Evolutionary conservation across 2,888 invertebrate species (phyloP).

Genomic region (Pantelozetes paolii): DNA sequence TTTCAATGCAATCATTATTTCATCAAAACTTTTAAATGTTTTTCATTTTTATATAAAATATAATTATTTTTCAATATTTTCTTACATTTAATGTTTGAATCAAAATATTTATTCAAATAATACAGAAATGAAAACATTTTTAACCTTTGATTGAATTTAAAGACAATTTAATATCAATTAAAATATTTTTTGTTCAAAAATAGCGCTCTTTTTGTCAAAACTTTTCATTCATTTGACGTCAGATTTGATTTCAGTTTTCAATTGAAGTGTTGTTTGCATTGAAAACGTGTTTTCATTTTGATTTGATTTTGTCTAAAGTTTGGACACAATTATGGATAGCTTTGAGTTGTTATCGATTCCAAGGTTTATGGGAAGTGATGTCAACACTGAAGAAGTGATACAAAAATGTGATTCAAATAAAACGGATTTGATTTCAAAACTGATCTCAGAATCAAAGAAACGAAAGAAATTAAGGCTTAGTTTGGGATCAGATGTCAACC

Average conservation of each 20-base stretch:
- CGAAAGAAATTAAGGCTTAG: conserved; percentile 3
- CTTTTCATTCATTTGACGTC: not conserved
- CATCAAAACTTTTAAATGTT: too few species aligned
- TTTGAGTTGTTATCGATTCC: conserved; percentile 31
- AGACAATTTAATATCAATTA: too few species aligned
- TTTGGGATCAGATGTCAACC: not conserved
- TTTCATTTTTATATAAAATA: too few species aligned
- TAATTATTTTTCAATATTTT: too few species aligned
- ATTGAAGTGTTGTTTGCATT: not conserved
- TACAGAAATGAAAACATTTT: too few species aligned
- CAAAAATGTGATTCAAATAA: not conserved
- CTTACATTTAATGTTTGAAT: too few species aligned
- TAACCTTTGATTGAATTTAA: too few species aligned
- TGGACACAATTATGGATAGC: not conserved
- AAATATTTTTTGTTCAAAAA: too few species aligned
- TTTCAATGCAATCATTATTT: too few species aligned
- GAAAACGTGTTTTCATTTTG: conserved; percentile 13
- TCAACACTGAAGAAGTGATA: not conserved
- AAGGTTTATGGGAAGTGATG: conserved; percentile 44
- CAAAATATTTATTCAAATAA: too few species aligned
- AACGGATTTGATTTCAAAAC: not conserved
- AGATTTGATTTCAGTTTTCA: not conserved
- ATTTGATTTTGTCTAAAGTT: not conserved
- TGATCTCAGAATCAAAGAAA: conserved; percentile 10
- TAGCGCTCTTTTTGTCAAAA: too few species aligned